Evolutionary conservation across 2,888 invertebrate species (phyloP), one percentile per base, ranked within the genome.

Genomic region (Nomada fucata): DNA sequence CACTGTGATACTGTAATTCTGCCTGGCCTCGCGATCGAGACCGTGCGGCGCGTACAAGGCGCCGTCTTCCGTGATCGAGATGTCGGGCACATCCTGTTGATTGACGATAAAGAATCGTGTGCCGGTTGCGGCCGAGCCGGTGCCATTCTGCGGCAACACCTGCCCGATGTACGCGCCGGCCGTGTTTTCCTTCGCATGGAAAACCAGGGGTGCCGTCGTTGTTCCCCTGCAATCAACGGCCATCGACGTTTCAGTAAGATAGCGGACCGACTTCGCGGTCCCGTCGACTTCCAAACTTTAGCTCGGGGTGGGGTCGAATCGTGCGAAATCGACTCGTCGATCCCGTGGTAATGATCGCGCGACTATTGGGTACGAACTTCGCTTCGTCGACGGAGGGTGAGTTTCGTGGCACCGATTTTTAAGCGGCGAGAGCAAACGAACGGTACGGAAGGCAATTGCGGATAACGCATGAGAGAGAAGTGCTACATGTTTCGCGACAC

Each of bases 41-140:
- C 97, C 96, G 82, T 95, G 95, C 71, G 96, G 95, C 0, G 97
- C 96, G 92, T 96, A 97, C n/a, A 98, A 95, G 0, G 97, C 96
- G 44, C 98, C 98, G 91, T 97, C 97, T 85, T 95, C 93, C 7
- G 97, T 96, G 52, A 98, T 96, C 47, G 96, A 96, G 85, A 98
- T 97, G 89, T 97, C 97, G 23, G 96, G 95, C 4, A 97, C 96
- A 92, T 98, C 97, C 89, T 97, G 96, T 90, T 97, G 97, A 94
- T 97, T 97, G 53, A 97, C 97, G 83, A 97, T 97, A 29, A 97
- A 95, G 88, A 97, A 97, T 84, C 96, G 95, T 59, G 97, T 94
- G 85, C 95, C 95, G 68, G 94, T 94, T 90, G 89, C 83, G 26
- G 91, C 83, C 60, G 90, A 29, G 68, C 85, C 69, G n/a, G 89